Evolutionary conservation across 2,113 vertebrate genomes (phyloP).

Genomic region (Oncorhynchus mykiss): DNA sequence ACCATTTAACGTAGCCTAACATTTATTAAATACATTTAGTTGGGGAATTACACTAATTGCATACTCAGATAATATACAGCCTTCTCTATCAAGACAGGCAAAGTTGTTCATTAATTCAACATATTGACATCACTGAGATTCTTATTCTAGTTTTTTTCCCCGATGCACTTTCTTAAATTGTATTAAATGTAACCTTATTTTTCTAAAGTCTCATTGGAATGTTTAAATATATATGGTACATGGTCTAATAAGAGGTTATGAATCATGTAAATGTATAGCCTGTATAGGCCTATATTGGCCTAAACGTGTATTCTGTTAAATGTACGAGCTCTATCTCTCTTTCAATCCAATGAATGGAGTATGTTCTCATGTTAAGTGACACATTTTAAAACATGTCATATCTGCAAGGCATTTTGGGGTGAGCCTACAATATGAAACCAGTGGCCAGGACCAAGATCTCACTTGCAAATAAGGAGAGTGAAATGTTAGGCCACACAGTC

Average conservation of each 20-base stretch:
- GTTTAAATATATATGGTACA: background rate
- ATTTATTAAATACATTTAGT: too few species aligned
- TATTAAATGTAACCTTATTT: background rate
- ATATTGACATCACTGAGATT: conserved; percentile 26
- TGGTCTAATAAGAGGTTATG: background rate
- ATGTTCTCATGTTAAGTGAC: background rate
- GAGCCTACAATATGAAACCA: background rate
- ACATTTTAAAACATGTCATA: background rate
- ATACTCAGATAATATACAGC: too few species aligned
- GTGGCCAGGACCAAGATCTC: background rate
- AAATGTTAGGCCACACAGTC: background rate
- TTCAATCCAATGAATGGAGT: background rate
- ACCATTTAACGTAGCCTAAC: too few species aligned
- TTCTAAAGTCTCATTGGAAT: background rate
- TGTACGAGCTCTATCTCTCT: background rate
- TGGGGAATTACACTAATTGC: too few species aligned
- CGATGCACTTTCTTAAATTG: too few species aligned
- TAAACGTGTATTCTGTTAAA: background rate
- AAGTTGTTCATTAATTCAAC: conserved; percentile 42
- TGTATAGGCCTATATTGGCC: background rate
- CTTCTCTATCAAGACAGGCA: background rate
- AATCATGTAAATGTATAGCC: background rate
- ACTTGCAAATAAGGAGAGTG: background rate
- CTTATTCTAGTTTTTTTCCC: background rate
- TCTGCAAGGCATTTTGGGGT: background rate